Evolutionary conservation across 37 sponge, comb jelly and placozoan species (phyloP).

Genomic region (Oopsacas minuta): DNA sequence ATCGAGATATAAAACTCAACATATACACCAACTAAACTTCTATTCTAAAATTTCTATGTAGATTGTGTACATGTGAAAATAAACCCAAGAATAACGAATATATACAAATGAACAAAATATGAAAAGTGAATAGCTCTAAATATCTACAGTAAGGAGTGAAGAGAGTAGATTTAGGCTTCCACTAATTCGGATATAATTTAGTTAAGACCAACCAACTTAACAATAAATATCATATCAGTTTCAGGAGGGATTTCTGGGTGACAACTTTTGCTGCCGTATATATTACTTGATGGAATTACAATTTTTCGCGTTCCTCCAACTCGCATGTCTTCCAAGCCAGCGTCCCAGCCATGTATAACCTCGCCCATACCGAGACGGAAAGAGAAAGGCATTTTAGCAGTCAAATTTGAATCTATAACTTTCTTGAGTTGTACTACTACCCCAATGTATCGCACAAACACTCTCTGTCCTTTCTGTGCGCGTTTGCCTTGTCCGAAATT

Average conservation of each 20-base stretch:
- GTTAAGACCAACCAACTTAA: background rate
- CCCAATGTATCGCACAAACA: slow-evolving; percentile 10
- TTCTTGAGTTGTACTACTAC: slow-evolving; percentile 1
- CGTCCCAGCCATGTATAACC: slow-evolving; percentile 14
- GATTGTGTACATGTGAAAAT: slow-evolving; percentile 19
- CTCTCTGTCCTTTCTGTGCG: background rate
- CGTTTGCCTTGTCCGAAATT: slow-evolving; percentile 10
- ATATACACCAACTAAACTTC: slow-evolving; percentile 1
- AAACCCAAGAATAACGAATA: slow-evolving; percentile 19
- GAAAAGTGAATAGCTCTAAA: slow-evolving; percentile 20
- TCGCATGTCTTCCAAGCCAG: background rate
- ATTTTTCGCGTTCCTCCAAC: background rate
- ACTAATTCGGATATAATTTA: slow-evolving; percentile 11
- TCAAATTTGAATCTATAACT: slow-evolving; percentile 1
- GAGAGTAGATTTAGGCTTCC: slow-evolving; percentile 11
- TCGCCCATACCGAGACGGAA: slow-evolving; percentile 12
- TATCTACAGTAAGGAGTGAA: background rate
- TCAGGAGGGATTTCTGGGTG: background rate
- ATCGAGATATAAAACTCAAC: slow-evolving; percentile 19
- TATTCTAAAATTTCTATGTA: slow-evolving; percentile 5
- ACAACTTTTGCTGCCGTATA: slow-evolving; percentile 1
- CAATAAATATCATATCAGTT: background rate
- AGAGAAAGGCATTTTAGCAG: background rate
- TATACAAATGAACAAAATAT: slow-evolving; percentile 20
- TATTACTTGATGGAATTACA: slow-evolving; percentile 12